phyloP scores from a whole-genome alignment of 2,888 invertebrate species.

The Schizotus pectinicornis region DNA sequence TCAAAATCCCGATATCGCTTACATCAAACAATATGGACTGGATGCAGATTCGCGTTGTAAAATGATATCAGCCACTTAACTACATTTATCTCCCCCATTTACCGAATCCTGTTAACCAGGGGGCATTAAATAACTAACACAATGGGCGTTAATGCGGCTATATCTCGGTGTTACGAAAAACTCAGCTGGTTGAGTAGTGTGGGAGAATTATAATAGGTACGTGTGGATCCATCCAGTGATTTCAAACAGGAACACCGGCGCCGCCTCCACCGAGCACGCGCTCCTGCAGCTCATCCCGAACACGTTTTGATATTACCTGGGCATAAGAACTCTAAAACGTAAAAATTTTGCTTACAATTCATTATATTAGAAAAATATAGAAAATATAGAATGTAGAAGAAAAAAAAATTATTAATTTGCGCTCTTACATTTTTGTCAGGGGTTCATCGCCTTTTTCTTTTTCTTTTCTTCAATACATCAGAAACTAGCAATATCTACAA shows the following conservation, averaged over 20 bases:
- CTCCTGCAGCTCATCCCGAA: background rate
- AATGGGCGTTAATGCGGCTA: conserved; percentile 58
- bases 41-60: conserved; percentile 55
- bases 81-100: conserved; percentile 54
- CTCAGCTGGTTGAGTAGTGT: conserved; percentile 56
- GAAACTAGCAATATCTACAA: too few relatives aligned
- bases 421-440: too few relatives aligned
- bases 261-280: background rate
- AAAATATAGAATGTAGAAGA: too few relatives aligned
- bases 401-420: too few relatives aligned
- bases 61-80: conserved; percentile 58
- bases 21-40: conserved; percentile 49
- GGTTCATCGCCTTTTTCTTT: too few relatives aligned
- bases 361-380: too few relatives aligned
- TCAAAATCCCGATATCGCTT: conserved; percentile 44
- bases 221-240: conserved; percentile 49
- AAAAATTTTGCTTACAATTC: too few relatives aligned
- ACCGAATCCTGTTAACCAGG: conserved; percentile 54
- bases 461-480: too few relatives aligned
- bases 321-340: too few relatives aligned
- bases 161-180: conserved; percentile 55
- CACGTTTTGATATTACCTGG: too few relatives aligned
- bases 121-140: conserved; percentile 57
- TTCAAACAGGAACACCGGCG: conserved; percentile 35
- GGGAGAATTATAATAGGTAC: conserved; percentile 58